phyloP scores from a whole-genome alignment of 2,888 invertebrate genomes.

The Folsomia manolachei region DNA sequence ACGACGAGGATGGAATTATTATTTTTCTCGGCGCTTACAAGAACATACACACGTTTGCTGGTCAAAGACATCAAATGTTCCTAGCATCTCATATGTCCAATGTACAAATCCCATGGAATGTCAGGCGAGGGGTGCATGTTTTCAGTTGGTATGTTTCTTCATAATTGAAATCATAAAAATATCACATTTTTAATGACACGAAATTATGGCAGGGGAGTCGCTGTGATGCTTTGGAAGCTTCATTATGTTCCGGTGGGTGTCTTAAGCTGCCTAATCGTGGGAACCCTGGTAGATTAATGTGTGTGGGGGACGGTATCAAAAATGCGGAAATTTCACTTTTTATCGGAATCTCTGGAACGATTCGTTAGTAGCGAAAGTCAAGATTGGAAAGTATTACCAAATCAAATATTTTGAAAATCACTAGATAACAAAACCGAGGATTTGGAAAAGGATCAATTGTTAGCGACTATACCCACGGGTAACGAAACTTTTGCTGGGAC shows the following conservation, averaged over 20 bases:
- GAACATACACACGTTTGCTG: neutral
- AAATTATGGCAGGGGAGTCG: neutral
- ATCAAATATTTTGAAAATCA: neutral
- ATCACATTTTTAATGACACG: slow-evolving; percentile 2
- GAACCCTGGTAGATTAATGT: neutral
- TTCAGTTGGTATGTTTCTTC: neutral
- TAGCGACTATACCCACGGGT: neutral
- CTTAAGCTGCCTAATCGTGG: neutral
- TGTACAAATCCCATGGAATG: slow-evolving; percentile 17
- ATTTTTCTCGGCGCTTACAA: neutral
- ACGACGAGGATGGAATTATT: slow-evolving; percentile 13
- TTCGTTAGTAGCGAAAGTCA: neutral
- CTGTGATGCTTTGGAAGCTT: neutral
- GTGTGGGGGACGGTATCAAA: slow-evolving; percentile 13
- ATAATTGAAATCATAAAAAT: neutral
- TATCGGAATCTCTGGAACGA: slow-evolving; percentile 3
- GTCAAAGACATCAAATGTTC: slow-evolving; percentile 8
- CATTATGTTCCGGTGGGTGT: slow-evolving; percentile 16
- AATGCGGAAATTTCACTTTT: neutral
- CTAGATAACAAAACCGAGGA: neutral
- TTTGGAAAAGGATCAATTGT: neutral
- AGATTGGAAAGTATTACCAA: neutral
- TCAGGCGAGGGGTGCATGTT: neutral
- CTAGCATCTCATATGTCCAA: neutral
- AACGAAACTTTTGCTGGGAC: slow-evolving; percentile 9